Percentiles rank a stretch among this genome's conserved stretches.
Evolutionary conservation across 2,113 vertebrate species (phyloP).

Genomic region (Periophthalmodon schlosseri): DNA sequence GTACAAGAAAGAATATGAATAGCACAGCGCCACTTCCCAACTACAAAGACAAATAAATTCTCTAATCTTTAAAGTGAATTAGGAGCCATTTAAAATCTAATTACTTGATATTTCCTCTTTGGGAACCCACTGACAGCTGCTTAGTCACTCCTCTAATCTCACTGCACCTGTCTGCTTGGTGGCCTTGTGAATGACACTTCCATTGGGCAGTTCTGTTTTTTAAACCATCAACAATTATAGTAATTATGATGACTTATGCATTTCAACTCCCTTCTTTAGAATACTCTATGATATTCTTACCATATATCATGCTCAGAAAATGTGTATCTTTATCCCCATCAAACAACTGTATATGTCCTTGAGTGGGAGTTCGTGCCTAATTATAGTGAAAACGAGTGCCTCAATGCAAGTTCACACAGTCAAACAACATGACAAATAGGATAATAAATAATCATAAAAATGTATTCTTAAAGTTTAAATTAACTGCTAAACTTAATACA

Average conservation of each 20-base stretch:
- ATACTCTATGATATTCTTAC: neutral
- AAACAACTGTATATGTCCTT: neutral
- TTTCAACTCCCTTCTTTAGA: neutral
- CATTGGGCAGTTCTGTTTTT: neutral
- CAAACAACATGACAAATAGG: neutral
- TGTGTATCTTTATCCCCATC: neutral
- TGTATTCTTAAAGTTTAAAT: neutral
- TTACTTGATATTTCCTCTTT: constrained; percentile 28
- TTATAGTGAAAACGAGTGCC: neutral
- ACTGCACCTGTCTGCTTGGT: constrained; percentile 40
- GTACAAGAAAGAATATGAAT: neutral
- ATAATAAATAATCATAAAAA: neutral
- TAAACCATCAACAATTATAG: neutral
- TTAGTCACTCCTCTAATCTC: constrained; percentile 9
- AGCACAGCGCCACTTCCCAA: neutral
- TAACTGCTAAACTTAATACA: neutral
- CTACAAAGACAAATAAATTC: neutral
- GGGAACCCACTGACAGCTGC: constrained; percentile 42
- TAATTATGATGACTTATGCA: neutral
- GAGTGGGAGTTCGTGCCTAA: neutral
- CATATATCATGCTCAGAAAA: neutral
- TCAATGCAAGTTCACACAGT: neutral
- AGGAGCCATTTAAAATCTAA: neutral
- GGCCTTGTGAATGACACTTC: constrained; percentile 12
- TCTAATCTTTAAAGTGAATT: constrained; percentile 11